phyloP scores from a whole-genome alignment of 2,113 vertebrate genomes.

The Camelus bactrianus region DNA sequence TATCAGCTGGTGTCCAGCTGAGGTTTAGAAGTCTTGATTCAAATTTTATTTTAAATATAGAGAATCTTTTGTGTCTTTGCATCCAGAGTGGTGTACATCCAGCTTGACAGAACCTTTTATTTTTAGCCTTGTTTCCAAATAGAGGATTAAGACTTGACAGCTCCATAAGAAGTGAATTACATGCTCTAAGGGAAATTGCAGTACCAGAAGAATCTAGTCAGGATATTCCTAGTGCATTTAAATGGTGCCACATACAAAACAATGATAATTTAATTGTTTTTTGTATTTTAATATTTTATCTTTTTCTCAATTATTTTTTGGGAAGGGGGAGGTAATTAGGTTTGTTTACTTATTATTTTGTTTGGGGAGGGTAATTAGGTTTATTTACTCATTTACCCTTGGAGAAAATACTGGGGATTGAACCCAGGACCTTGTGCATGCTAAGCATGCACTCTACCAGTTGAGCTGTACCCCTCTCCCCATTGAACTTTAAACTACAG shows the following conservation, averaged over 20 bases:
- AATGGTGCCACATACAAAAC: not conserved
- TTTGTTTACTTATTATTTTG: no score
- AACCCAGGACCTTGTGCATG: no score
- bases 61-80: not conserved
- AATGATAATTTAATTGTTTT: not conserved
- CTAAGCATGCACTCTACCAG: no score
- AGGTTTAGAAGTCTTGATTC: not conserved
- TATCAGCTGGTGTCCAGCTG: not conserved
- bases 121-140: not conserved
- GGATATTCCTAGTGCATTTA: conserved; percentile 12
- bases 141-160: not conserved
- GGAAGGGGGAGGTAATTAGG: no score
- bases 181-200: not conserved
- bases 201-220: not conserved
- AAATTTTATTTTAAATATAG: not conserved
- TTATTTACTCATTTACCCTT: no score
- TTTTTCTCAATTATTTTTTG: no score
- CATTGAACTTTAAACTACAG: not conserved
- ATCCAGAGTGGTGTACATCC: not conserved
- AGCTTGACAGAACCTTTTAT: not conserved
- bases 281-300: no score
- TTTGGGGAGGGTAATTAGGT: no score
- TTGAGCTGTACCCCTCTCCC: no score
- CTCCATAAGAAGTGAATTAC: not conserved
- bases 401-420: no score